Percentiles rank a stretch among this genome's conserved stretches.
Evolutionary conservation across 2,113 vertebrate species (phyloP).

Genomic region (Rhineura floridana): DNA sequence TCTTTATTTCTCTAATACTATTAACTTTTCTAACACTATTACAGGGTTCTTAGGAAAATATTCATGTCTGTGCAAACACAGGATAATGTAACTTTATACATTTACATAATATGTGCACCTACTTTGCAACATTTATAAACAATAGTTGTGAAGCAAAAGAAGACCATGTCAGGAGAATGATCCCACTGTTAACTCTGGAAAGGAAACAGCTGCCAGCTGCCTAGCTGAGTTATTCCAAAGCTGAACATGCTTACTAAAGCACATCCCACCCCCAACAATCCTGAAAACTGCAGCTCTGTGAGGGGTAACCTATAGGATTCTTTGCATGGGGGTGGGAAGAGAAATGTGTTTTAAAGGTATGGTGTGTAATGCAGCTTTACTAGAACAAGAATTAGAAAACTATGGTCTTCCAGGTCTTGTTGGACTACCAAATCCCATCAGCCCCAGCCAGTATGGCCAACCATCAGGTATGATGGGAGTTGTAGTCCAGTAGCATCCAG

Average conservation of each 20-base stretch:
- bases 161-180: neutral
- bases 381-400: neutral
- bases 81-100: neutral
- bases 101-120: constrained; percentile 42
- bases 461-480: too few relatives aligned
- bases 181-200: neutral
- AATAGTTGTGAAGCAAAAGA: neutral
- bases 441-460: neutral
- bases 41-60: neutral
- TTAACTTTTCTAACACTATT: neutral
- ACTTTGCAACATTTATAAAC: constrained; percentile 33
- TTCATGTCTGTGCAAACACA: neutral
- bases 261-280: too few relatives aligned
- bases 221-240: neutral
- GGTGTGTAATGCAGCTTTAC: too few relatives aligned
- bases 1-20: constrained; percentile 29
- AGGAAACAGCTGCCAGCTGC: neutral
- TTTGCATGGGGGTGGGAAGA: too few relatives aligned
- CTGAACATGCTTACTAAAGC: neutral
- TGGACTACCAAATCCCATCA: neutral
- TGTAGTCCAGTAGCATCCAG: too few relatives aligned
- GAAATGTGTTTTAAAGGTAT: too few relatives aligned
- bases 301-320: too few relatives aligned
- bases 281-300: too few relatives aligned
- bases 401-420: neutral